Evolutionary conservation across 2,113 vertebrate species (phyloP), one percentile per base, ranked within the genome.

Genomic region (Periophthalmus modestus): DNA sequence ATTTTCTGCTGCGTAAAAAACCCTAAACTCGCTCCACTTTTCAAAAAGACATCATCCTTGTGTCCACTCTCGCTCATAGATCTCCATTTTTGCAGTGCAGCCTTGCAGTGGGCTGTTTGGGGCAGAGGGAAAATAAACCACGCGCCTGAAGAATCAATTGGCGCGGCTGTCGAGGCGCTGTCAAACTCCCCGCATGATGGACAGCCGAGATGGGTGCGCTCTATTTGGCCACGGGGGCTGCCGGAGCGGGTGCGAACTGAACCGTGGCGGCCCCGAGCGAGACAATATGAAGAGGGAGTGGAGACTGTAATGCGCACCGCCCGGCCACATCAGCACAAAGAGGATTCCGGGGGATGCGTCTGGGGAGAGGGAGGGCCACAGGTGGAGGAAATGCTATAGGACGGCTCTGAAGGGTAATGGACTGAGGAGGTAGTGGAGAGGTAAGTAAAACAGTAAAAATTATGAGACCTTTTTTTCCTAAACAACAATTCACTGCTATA

Each of bases 291-390:
- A 81, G 89, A 88, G 84, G 73, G 83, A 91, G 88, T 73, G 82
- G 71, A 81, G 78, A 71, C 81, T 82, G 85, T 85, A 85, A 87
- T 87, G 86, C 89, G 78, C 88, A 85, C 88, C 89, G 85, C 85
- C 78, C 75, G 78, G 84, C 87, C 88, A 78, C 82, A 91, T 92
- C 92, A 89, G 88, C 88, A 89, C 87, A 91, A 91, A 91, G 43
- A 79, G 71, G 28, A 28, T 28, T 28, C 28, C 3, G 28, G 28
- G 28, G 28, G 28, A 28, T 1, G 70, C 74, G 68, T 58, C 71
- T 77, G 75, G 73, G 71, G 79, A 62, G 82, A 66, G 68, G 50
- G 43, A 21, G 23, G 57, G 12, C 57, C 55, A 15, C 28, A 28
- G 28, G 28, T 28, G 28, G 28, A 28, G 28, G 28, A 28, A 28